Base-by-base conservation (phyloP, 2,113 vertebrate genomes). In the Lepus americanus region DNA sequence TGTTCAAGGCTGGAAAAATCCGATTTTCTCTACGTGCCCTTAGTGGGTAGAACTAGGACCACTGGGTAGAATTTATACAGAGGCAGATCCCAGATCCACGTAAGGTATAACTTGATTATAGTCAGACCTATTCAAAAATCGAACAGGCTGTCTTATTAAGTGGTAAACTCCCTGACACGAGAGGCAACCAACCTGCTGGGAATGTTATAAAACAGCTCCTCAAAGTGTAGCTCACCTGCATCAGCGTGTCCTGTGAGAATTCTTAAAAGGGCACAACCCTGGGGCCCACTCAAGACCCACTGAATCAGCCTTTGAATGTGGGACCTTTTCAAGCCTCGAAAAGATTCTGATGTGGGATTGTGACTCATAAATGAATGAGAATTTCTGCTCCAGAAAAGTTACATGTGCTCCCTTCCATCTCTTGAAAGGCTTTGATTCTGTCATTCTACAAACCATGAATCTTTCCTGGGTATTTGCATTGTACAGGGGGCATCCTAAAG, bases 351-450 rank as follows among this genome's bases (percentile, higher is more conserved):
- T 59, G 31, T 66, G 73, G 66, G 36, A 92, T 73, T 74, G 44
- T 74, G 80, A 78, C 12, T 70, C 81, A 87, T 27, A 83, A 44
- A 87, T 27, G 25, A 70, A 69, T 81, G 36, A 93, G 67, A 83
- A 90, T 49, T 87, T 86, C 63, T 23, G 31, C 70, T 77, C n/a
- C 23, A 87, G n/a, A 51, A 81, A 36, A 70, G 78, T n/a, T 55
- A 29, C 1, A 13, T 88, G 33, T 89, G 39, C 31, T 74, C 51
- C 44, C 59, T 88, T 72, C 33, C 11, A 79, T 39, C 66, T 92
- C 89, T 44, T 88, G 33, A 73, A 79, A 84, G 78, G 55, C 88
- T 51, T 5, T 69, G 20, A 51, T 78, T 67, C 29, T 51, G 8
- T 36, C 64, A 20, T 31, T 44, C 72, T 79, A 19, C 51, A 49